Base-by-base conservation (phyloP, 2,113 vertebrate genomes). In the Cyphomyrus plagiostoma region DNA sequence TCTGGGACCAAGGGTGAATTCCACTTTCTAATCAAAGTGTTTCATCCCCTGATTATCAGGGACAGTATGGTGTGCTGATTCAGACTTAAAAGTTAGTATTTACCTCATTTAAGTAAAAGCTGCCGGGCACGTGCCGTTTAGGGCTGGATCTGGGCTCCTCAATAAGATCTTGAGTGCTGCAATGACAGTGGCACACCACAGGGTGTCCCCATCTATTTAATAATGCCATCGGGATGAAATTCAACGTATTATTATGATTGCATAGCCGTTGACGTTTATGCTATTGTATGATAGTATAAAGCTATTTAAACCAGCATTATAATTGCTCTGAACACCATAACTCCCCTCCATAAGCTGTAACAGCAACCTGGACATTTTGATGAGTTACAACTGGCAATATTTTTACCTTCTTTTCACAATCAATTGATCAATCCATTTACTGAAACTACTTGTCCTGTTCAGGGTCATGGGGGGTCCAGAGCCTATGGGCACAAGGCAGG, bases 151-250 rank as follows among this genome's bases (percentile, higher is more conserved):
- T 19, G 74, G 15, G 74, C 35, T 19, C 35, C 13, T 19, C 74
- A 80, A 42, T 42, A 80, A 80, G 74, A 17, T 52, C 26, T 52
- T 74, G 23, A 2, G 4, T 86, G 88, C 82, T 89, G 93, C 90
- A 92, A 74, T 42, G 48, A 11, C 46, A 89, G 0, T 45, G 86
- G 58, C 4, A 3, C 3, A 88, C 95, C 95, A 95, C 91, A 26
- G 82, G 94, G 94, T 90, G 94, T 94, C 94, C 92, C 95, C 94
- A 90, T 94, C 89, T 91, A 87, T 91, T 91, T 92, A 95, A 45
- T 42, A 56, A 93, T 90, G 86, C 15, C 48, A 4, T 15, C 45
- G 19, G 10, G 11, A 19, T n/a, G 84, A 88, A 30, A 39, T n/a
- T 80, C 74, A 80, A 80, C 39, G 15, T 42, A 42, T 80, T 39